A percentile compares a stretch with the other conserved stretches of the same genome.
These are phyloP conservation scores for Falco naumanni DNA, from an alignment of 2,797 vertebrate genomes.

Conservation along the genomic window DNA sequence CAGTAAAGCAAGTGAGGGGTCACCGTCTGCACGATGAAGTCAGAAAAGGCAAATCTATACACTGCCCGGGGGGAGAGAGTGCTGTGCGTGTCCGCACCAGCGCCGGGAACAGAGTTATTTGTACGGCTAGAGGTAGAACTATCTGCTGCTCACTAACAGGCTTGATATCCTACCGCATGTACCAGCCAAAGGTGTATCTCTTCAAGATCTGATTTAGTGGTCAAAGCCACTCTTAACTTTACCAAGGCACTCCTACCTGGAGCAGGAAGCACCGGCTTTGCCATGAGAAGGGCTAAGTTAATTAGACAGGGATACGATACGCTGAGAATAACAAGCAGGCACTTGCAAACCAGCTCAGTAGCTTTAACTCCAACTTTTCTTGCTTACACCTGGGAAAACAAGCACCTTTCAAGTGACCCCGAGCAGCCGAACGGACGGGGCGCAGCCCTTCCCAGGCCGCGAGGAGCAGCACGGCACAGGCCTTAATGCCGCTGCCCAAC, in stretches of 20 bases:
- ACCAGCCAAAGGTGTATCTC: background rate
- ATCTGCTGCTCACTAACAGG: background rate
- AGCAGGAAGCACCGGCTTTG: background rate
- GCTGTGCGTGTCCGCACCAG: fast-evolving
- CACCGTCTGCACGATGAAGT: background rate
- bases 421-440: background rate
- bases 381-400: background rate
- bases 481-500: background rate
- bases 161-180: fast-evolving
- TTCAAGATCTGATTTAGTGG: background rate
- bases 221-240: background rate
- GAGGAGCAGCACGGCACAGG: background rate
- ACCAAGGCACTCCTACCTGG: background rate
- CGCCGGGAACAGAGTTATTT: background rate
- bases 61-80: background rate
- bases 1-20: background rate
- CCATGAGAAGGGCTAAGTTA: background rate
- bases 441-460: background rate
- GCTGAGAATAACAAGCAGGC: background rate
- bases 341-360: background rate
- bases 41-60: background rate
- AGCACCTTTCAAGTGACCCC: background rate
- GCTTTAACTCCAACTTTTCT: background rate
- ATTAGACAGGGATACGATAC: background rate
- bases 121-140: background rate